Evolutionary conservation across 2,888 invertebrate genomes (phyloP).

Genomic region (Drosophila greeni): DNA sequence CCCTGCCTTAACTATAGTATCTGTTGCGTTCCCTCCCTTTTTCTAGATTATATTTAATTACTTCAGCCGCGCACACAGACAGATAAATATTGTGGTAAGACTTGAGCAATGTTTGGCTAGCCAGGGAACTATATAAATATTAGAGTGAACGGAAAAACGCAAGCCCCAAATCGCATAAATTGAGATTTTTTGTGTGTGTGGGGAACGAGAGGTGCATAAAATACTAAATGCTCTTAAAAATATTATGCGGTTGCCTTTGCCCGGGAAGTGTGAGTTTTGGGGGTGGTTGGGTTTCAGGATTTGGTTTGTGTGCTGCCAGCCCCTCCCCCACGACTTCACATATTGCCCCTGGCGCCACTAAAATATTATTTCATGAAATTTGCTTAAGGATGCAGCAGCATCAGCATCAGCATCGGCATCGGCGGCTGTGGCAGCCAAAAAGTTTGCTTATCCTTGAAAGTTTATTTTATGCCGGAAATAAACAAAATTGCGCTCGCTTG

Average conservation of each 20-base stretch:
- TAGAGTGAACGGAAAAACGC: conserved; percentile 15
- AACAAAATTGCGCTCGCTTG: conserved; percentile 67
- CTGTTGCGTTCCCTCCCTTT: neutral
- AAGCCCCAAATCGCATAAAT: conserved; percentile 43
- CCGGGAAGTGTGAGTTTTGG: conserved; percentile 15
- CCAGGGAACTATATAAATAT: conserved; percentile 23
- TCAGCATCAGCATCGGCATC: conserved; percentile 15
- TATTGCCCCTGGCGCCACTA: conserved; percentile 69
- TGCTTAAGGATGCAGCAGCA: conserved; percentile 67
- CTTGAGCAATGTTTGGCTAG: conserved; percentile 30
- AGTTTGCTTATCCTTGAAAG: conserved; percentile 73
- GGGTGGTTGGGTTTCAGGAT: conserved; percentile 8
- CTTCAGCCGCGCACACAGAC: conserved; percentile 29
- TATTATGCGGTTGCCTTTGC: conserved; percentile 47
- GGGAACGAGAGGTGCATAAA: conserved; percentile 55
- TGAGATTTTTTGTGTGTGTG: conserved; percentile 36
- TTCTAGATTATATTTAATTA: conserved; percentile 49
- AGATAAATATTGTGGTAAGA: conserved; percentile 26
- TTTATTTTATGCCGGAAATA: conserved; percentile 73
- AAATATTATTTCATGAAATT: conserved; percentile 73
- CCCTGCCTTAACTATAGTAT: neutral
- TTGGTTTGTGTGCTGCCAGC: conserved; percentile 46
- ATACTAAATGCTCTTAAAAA: conserved; percentile 56
- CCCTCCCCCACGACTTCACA: conserved; percentile 56
- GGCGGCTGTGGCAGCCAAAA: conserved; percentile 49